These are phyloP conservation scores for Clarias laeviceps DNA, from an alignment of 2,797 vertebrate species.

Conservation along the genomic window DNA sequence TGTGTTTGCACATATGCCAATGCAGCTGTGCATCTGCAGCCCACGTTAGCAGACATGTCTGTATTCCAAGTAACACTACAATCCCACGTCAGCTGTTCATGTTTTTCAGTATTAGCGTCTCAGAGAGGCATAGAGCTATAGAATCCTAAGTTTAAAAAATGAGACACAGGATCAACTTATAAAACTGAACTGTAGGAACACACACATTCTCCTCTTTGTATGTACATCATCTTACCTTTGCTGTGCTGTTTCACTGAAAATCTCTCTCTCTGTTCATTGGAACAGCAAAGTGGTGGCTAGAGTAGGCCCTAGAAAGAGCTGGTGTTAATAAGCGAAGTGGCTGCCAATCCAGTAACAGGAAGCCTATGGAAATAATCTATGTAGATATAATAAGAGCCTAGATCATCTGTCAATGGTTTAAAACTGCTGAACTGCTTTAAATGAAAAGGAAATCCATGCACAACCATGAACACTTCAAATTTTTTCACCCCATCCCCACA, in stretches of 20 bases:
- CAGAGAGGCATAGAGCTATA: too few species aligned
- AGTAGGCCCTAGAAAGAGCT: slow-evolving; percentile 52
- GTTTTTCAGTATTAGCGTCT: slow-evolving; percentile 9
- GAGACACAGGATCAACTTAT: neutral
- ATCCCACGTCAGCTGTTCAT: neutral
- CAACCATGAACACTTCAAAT: neutral
- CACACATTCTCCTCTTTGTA: slow-evolving; percentile 3
- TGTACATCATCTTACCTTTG: slow-evolving; percentile 13
- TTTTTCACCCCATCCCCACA: neutral
- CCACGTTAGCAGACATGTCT: neutral
- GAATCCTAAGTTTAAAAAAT: neutral
- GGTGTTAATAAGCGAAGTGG: slow-evolving; percentile 62
- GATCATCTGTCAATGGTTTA: neutral
- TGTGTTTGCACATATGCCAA: slow-evolving; percentile 2
- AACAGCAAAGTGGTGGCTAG: slow-evolving; percentile 46
- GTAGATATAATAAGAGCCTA: slow-evolving; percentile 4
- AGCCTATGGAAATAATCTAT: slow-evolving; percentile 18
- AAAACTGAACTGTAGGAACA: neutral
- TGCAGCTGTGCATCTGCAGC: slow-evolving; percentile 6
- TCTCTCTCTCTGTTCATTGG: slow-evolving; percentile 22
- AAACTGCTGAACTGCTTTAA: slow-evolving; percentile 7
- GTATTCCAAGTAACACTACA: slow-evolving; percentile 32
- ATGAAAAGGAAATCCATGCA: slow-evolving; percentile 1
- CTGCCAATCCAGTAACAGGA: slow-evolving; percentile 40
- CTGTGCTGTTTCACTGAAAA: slow-evolving; percentile 36